Conservation (phyloP, 2,797 vertebrate species). For the Eulemur albifrons region DNA sequence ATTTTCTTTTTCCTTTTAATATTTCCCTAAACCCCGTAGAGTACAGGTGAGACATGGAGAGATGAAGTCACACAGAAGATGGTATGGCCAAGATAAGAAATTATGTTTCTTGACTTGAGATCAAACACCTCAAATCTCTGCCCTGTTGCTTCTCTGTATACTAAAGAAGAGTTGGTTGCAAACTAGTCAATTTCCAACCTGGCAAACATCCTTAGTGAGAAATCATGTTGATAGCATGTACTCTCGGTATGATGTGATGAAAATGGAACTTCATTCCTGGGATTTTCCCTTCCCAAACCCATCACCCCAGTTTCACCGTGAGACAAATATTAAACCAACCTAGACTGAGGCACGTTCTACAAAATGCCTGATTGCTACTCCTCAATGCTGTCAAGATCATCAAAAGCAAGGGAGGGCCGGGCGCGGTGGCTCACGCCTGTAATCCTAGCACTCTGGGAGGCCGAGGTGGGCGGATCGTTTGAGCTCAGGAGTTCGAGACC, state of each 20-base stretch:
- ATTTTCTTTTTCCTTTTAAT: neutral
- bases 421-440: no score
- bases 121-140: neutral
- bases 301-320: neutral
- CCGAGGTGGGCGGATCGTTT: no score
- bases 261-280: neutral
- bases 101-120: neutral
- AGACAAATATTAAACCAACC: neutral
- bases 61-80: neutral
- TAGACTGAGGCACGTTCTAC: neutral
- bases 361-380: neutral
- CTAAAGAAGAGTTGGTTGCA: neutral
- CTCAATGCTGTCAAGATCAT: neutral
- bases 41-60: neutral
- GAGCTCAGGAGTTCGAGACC: no score
- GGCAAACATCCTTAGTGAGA: neutral
- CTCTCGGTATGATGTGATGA: neutral
- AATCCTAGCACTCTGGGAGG: no score
- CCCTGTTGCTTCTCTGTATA: neutral
- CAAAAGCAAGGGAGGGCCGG: constrained; percentile 41
- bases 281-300: neutral
- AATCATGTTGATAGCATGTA: neutral
- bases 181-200: neutral
- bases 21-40: neutral
- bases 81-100: neutral